A percentile compares a stretch with the other conserved stretches of the same genome.
Conservation (phyloP, 1,140 invertebrate species). For the Zaprionus ornatus region DNA sequence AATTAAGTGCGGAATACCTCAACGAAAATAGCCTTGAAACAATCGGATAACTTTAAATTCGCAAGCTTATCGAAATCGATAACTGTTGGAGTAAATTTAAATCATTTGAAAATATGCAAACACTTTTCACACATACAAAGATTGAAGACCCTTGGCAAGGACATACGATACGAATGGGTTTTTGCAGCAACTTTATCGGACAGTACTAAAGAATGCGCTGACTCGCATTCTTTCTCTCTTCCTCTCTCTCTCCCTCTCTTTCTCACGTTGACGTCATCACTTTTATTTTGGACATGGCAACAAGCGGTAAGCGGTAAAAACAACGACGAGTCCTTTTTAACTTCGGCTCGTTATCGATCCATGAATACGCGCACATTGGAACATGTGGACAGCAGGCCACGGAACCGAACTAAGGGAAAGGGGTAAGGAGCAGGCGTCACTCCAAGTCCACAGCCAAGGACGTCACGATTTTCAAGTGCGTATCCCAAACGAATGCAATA, state of each 20-base stretch:
- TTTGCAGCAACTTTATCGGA: conserved; percentile 3
- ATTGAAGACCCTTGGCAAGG: conserved; percentile 1
- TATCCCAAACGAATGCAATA: conserved; percentile 23
- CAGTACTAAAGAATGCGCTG: conserved; percentile 2
- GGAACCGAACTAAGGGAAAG: not conserved
- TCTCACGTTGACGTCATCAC: conserved; percentile 73
- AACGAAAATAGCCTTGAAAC: not conserved
- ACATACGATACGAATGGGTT: conserved; percentile 15
- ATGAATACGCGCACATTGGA: not conserved
- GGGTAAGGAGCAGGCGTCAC: not conserved
- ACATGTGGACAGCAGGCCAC: not conserved
- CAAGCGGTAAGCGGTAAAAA: conserved; percentile 32
- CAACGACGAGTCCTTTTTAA: conserved; percentile 25
- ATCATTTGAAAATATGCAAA: not conserved
- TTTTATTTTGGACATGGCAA: conserved; percentile 73
- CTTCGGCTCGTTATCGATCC: conserved; percentile 68
- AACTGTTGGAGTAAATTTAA: not conserved
- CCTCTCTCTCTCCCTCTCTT: conserved; percentile 63
- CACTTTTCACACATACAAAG: not conserved
- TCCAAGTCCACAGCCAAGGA: conserved; percentile 70
- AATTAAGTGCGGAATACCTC: not conserved
- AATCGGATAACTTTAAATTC: not conserved
- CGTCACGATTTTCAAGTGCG: conserved; percentile 76
- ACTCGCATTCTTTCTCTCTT: conserved; percentile 62
- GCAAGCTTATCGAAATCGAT: not conserved